Base-by-base conservation (phyloP, 2,113 vertebrate genomes). In the Mionectes macconnelli region DNA sequence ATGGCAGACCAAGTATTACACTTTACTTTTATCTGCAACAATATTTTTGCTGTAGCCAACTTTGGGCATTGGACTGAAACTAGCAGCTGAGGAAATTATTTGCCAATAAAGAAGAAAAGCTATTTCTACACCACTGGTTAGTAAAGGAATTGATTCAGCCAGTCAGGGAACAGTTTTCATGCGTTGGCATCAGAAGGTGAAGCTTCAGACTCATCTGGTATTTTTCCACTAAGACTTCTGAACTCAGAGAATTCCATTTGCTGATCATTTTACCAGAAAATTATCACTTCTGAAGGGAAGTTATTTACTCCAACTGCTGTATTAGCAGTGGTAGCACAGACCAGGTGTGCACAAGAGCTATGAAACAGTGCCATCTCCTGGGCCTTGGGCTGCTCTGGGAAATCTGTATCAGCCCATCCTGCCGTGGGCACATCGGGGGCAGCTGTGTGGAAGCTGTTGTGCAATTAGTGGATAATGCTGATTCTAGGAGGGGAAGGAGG, bases 221-320 rank as follows among this genome's bases (percentile, higher is more conserved):
- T 93, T 97, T 97, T 97, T 95, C 95, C 94, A 93, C 87, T 95
- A 89, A 94, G 91, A 76, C 72, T 93, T 93, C 85, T 94, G 89
- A 95, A 91, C 89, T 90, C 8, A 0, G 73, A 94, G 89, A 89
- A 95, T 93, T 94, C 92, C 95, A 95, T 94, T 96, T 94, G 87
- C 84, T 96, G 91, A 96, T 92, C 83, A 79, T 94, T 93, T 94
- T 94, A 97, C 94, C 94, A 96, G 90, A 97, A 97, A 96, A 96
- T 97, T 94, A 91, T 96, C 70, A 78, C 85, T 97, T 96, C 90
- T 93, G 88, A 93, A 93, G 87, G 63, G 50, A 95, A 95, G 94
- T 94, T 96, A 94, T 97, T 97, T 97, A 96, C 80, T 87, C 76
- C 60, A 35, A 84, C 52, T 92, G 86, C 83, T 77, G 73, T 77